These are phyloP conservation scores for Telenomus remus DNA, from an alignment of 1,140 invertebrate species.

Conservation along the genomic window DNA sequence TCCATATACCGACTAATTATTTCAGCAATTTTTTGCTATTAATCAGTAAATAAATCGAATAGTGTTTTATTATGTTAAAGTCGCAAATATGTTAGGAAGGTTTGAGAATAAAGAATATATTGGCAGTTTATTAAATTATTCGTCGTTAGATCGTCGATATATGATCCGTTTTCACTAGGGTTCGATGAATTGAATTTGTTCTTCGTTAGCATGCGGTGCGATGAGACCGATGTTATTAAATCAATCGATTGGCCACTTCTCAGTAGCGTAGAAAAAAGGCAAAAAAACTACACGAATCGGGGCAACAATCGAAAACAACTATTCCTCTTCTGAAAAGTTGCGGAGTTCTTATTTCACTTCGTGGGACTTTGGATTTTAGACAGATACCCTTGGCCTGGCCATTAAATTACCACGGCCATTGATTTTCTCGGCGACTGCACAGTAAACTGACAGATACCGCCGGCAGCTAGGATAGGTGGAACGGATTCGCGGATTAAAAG, in stretches of 20 bases:
- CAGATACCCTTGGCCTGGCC: slow-evolving; percentile 50
- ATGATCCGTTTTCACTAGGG: no score
- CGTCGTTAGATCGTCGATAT: no score
- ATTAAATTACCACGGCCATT: slow-evolving; percentile 63
- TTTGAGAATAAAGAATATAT: no score
- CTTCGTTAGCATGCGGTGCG: slow-evolving; percentile 4
- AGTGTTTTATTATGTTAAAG: no score
- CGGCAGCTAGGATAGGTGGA: slow-evolving; percentile 47
- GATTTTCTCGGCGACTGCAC: slow-evolving; percentile 59
- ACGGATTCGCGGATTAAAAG: slow-evolving; percentile 59
- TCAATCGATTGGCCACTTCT: slow-evolving; percentile 8
- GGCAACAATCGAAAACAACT: slow-evolving; percentile 57
- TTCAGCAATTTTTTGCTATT: no score
- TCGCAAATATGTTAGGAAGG: no score
- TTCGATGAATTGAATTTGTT: background rate
- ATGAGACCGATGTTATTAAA: slow-evolving; percentile 47
- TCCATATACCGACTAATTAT: no score
- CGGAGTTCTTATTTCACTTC: slow-evolving; percentile 54
- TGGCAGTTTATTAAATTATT: no score
- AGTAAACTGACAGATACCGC: slow-evolving; percentile 56
- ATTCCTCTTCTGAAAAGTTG: slow-evolving; percentile 45
- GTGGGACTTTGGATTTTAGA: slow-evolving; percentile 50
- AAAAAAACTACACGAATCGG: slow-evolving; percentile 17
- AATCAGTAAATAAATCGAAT: background rate
- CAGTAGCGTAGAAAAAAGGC: background rate